Evolutionary conservation across 2,888 invertebrate genomes (phyloP).

Genomic region (Aleiodes leptofemur): DNA sequence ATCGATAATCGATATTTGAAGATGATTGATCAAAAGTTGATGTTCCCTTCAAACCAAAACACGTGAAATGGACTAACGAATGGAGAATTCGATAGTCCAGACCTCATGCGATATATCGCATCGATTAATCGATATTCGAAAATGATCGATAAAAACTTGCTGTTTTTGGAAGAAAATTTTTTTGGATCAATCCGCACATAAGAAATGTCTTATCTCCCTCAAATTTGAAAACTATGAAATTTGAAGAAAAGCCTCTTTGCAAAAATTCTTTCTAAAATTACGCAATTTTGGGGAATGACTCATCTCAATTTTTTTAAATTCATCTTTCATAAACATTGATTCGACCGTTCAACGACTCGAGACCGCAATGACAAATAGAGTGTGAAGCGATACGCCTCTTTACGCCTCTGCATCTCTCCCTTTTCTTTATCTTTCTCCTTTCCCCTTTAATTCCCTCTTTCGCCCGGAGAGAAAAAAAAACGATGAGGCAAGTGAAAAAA

Average conservation of each 20-base stretch:
- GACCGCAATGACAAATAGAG: conserved; percentile 59
- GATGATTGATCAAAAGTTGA: too few relatives aligned
- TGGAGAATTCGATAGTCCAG: too few relatives aligned
- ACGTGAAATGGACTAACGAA: too few relatives aligned
- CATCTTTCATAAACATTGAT: conserved; percentile 18
- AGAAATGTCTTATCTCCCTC: too few relatives aligned
- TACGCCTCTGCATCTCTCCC: conserved; percentile 44
- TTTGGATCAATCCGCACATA: too few relatives aligned
- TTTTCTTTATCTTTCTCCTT: conserved; percentile 31
- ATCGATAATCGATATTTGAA: too few relatives aligned
- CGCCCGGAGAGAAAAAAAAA: not conserved
- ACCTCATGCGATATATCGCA: too few relatives aligned
- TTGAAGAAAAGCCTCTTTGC: not conserved
- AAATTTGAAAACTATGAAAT: too few relatives aligned
- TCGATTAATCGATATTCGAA: too few relatives aligned
- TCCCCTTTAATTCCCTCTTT: not conserved
- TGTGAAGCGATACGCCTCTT: conserved; percentile 55
- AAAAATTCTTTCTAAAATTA: not conserved
- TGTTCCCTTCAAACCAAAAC: too few relatives aligned
- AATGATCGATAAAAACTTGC: too few relatives aligned
- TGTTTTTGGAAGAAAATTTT: too few relatives aligned
- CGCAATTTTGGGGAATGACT: conserved; percentile 1
- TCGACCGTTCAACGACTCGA: conserved; percentile 25
- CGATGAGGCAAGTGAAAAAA: not conserved
- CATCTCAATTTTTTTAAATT: conserved; percentile 4